These are phyloP conservation scores for Anthophora plumipes DNA, from an alignment of 2,888 invertebrate genomes.

Conservation along the genomic window DNA sequence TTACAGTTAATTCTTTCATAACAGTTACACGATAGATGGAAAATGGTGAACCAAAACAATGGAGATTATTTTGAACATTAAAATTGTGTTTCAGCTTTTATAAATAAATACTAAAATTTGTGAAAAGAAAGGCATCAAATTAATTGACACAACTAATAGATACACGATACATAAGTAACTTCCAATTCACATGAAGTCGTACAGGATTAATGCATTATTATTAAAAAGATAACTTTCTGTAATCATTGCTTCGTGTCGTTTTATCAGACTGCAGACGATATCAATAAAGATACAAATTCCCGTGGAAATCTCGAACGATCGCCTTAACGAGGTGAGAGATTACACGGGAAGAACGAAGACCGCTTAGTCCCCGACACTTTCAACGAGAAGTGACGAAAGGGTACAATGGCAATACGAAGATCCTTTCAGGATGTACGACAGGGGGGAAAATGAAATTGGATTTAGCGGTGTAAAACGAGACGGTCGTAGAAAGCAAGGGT, in stretches of 20 bases:
- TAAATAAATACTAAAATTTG: too few relatives aligned
- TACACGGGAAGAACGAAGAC: conserved; percentile 6
- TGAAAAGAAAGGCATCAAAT: too few relatives aligned
- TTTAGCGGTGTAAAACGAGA: conserved; percentile 70
- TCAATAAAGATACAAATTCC: not conserved
- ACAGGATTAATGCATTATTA: too few relatives aligned
- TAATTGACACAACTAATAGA: too few relatives aligned
- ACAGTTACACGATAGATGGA: too few relatives aligned
- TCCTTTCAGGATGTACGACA: conserved; percentile 58
- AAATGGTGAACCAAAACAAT: too few relatives aligned
- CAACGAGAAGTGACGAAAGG: conserved; percentile 11
- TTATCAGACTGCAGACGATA: not conserved
- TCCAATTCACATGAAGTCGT: too few relatives aligned
- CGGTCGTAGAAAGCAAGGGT: conserved; percentile 41
- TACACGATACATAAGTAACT: too few relatives aligned
- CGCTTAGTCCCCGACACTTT: not conserved
- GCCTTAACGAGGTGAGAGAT: conserved; percentile 26
- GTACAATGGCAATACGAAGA: conserved; percentile 44
- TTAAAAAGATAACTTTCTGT: too few relatives aligned
- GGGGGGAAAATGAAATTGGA: conserved; percentile 72
- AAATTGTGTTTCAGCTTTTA: too few relatives aligned
- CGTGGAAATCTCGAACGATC: conserved; percentile 2
- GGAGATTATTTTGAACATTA: too few relatives aligned
- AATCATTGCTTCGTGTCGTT: not conserved
- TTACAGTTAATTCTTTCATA: too few relatives aligned